Evolutionary conservation across 1,140 invertebrate species (phyloP).

Genomic region (Antheraea pernyi): DNA sequence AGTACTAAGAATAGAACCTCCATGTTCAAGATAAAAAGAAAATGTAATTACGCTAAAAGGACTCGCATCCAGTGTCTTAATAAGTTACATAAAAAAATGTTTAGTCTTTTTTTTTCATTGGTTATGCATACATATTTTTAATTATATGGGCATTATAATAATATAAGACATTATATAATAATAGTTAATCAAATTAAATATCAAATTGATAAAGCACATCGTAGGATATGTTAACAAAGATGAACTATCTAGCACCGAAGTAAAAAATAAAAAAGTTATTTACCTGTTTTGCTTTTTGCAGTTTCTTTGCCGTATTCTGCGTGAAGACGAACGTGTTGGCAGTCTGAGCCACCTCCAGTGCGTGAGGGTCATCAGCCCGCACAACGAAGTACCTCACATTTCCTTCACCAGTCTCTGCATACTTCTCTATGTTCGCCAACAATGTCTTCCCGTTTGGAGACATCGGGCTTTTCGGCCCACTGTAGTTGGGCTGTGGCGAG

Average conservation of each 20-base stretch:
- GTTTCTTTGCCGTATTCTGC: conserved; percentile 68
- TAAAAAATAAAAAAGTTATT: conserved; percentile 16
- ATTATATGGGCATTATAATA: no score
- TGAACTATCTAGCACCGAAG: not conserved
- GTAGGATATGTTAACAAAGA: not conserved
- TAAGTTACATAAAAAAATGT: no score
- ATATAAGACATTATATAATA: no score
- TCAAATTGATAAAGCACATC: no score
- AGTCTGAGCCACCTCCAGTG: conserved; percentile 60
- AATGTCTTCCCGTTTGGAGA: conserved; percentile 58
- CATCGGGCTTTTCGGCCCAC: conserved; percentile 55
- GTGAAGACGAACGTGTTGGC: conserved; percentile 66
- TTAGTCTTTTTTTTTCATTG: no score
- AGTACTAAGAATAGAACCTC: no score
- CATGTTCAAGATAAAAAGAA: no score
- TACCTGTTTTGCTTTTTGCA: conserved; percentile 69
- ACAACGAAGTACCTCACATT: conserved; percentile 67
- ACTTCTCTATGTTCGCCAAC: conserved; percentile 69
- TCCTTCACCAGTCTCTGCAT: conserved; percentile 43
- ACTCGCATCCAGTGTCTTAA: no score
- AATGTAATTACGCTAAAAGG: no score
- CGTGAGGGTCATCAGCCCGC: conserved; percentile 56
- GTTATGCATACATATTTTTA: no score
- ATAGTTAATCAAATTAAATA: no score
- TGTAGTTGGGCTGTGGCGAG: conserved; percentile 39